Evolutionary conservation across 2,888 invertebrate genomes (phyloP).

Genomic region (Cheilosia scutellata): DNA sequence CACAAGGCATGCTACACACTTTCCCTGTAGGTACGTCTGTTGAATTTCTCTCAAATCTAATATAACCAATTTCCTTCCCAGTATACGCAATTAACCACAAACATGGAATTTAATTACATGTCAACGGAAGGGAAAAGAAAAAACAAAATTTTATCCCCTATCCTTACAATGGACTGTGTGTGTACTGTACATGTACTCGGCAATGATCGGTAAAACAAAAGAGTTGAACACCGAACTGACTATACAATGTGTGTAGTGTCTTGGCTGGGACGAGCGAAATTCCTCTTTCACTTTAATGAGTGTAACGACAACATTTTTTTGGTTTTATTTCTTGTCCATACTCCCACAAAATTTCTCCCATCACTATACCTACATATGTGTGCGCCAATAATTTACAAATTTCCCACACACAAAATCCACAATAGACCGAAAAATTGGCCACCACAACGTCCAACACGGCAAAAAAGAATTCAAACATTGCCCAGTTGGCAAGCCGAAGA

Average conservation of each 20-base stretch:
- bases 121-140: constrained; percentile 10
- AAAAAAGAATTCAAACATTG: constrained; percentile 29
- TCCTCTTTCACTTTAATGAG: constrained; percentile 71
- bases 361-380: constrained; percentile 15
- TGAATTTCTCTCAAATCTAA: constrained; percentile 22
- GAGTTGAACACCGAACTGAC: constrained; percentile 52
- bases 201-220: constrained; percentile 42
- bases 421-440: constrained; percentile 53
- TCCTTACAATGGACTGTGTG: constrained; percentile 4
- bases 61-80: constrained; percentile 39
- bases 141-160: constrained; percentile 19
- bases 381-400: constrained; percentile 71
- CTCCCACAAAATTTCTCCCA: constrained; percentile 63
- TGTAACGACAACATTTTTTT: constrained; percentile 54
- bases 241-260: constrained; percentile 12
- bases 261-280: constrained; percentile 16
- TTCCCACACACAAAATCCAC: constrained; percentile 70
- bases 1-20: constrained; percentile 5
- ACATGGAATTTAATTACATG: constrained; percentile 66
- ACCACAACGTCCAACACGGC: constrained; percentile 8
- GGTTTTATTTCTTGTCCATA: constrained; percentile 10
- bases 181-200: neutral
- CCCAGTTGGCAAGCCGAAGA: neutral
- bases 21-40: constrained; percentile 6
- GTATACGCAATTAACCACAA: constrained; percentile 57